Evolutionary conservation across 2,113 vertebrate species (phyloP), one percentile per base, ranked within the genome.

Genomic region (Leptodactylus fuscus): DNA sequence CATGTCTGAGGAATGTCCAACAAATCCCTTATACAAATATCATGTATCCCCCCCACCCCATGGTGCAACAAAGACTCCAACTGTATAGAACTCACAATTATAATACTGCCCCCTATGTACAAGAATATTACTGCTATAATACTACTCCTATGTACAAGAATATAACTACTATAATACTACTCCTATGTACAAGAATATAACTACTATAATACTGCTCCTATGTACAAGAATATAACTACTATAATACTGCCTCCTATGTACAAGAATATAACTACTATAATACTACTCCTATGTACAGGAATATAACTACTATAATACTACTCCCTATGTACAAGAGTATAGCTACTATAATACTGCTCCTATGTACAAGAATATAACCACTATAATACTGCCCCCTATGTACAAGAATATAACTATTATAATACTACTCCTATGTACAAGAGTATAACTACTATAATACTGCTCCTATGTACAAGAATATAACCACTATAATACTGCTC

Each of bases 391-490:
- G 60, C 60, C 3, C 46, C 60, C 60, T 32, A 65, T 65, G 12
- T 65, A 65, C 60, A 65, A 32, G 60, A 65, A 65, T 65, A 65
- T 65, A 65, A 65, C 60, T 65, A 65, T 29, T 18, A 65, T 65
- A 65, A 65, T 65, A 65, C 27, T 65, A 29, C 60, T 34, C 60
- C 60, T 65, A 65, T 65, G 3, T 65, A 65, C 60, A 65, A 16
- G 60, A 65, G 32, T 65, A 65, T 65, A 65, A 29, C 60, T 65
- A 65, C 60, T 65, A 65, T 65, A 65, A 65, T 65, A 65, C 60
- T 65, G 58, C 58, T 32, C 60, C 60, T 65, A 65, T 65, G 12
- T 62, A 29, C 58, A 62, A 62, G 58, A 62, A 62, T 62, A 62
- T 62, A 62, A 62, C 58, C 29, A 62, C 58, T 62, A 62, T 62